Conservation (phyloP, 2,888 invertebrate species). For the Orthosia incerta region DNA sequence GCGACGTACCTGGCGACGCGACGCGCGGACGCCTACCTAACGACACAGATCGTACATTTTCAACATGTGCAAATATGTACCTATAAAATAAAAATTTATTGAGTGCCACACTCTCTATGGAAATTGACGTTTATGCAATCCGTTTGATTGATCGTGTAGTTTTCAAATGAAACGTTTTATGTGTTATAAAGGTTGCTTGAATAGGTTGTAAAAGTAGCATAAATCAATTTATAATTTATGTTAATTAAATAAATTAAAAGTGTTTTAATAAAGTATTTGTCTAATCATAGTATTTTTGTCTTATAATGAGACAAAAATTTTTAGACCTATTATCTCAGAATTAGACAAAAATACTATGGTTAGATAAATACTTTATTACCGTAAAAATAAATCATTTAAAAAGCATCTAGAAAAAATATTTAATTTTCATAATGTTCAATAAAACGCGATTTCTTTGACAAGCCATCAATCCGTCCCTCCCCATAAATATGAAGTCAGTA, state of each 20-base stretch:
- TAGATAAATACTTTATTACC: background rate
- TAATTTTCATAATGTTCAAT: conserved; percentile 21
- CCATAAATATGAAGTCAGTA: conserved; percentile 65
- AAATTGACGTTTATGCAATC: conserved; percentile 44
- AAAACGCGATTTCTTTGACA: conserved; percentile 21
- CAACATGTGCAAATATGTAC: conserved; percentile 80
- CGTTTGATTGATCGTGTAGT: conserved; percentile 23
- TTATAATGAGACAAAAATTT: no score
- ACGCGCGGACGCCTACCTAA: conserved; percentile 90
- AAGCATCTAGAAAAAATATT: background rate
- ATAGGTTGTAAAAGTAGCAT: background rate
- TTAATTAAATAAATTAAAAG: background rate
- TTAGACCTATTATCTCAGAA: no score
- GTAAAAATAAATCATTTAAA: background rate
- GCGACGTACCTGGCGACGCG: conserved; percentile 89
- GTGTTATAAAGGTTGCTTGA: background rate
- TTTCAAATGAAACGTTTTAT: conserved; percentile 13
- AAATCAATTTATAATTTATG: background rate
- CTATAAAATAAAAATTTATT: conserved; percentile 69
- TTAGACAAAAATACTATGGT: no score
- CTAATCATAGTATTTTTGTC: no score
- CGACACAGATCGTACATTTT: conserved; percentile 84
- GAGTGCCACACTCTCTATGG: conserved; percentile 56
- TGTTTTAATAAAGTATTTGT: no score
- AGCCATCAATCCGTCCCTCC: conserved; percentile 46